Evolutionary conservation across 2,113 vertebrate species (phyloP).

Genomic region (Alces alces): DNA sequence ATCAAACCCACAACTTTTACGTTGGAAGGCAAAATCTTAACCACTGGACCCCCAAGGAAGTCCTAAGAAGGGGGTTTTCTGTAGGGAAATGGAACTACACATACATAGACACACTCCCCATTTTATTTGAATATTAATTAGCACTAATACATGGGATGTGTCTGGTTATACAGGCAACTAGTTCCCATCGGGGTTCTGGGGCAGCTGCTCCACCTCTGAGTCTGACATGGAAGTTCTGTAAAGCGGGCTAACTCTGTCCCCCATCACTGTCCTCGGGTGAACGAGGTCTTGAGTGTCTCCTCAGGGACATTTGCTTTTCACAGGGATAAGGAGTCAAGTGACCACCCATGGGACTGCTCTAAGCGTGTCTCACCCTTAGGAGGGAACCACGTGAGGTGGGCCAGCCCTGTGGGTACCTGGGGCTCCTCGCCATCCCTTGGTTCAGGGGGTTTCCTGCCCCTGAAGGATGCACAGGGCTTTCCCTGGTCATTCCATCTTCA

Average conservation of each 20-base stretch:
- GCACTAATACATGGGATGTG: fast-evolving
- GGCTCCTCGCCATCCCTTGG: not conserved
- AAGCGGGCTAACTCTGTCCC: fast-evolving
- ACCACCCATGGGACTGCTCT: not conserved
- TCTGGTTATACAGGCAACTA: not conserved
- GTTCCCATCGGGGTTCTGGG: not conserved
- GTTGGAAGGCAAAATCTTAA: not conserved
- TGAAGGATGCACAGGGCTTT: not conserved
- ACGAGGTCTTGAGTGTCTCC: not conserved
- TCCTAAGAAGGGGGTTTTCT: not conserved
- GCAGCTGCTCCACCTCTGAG: fast-evolving
- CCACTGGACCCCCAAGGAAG: not conserved
- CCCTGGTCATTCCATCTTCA: not conserved
- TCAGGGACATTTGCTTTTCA: not conserved
- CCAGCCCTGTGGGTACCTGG: fast-evolving
- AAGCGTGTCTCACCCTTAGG: fast-evolving
- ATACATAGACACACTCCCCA: fast-evolving
- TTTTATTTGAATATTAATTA: not conserved
- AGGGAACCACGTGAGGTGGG: fast-evolving
- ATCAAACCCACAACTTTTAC: not conserved
- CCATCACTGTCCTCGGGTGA: fast-evolving
- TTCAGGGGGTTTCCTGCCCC: not conserved
- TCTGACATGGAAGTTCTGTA: fast-evolving
- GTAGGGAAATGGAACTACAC: fast-evolving
- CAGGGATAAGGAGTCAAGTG: fast-evolving